These are phyloP conservation scores for Cyanoramphus novaezelandiae DNA, from an alignment of 2,113 vertebrate species.

Conservation along the genomic window DNA sequence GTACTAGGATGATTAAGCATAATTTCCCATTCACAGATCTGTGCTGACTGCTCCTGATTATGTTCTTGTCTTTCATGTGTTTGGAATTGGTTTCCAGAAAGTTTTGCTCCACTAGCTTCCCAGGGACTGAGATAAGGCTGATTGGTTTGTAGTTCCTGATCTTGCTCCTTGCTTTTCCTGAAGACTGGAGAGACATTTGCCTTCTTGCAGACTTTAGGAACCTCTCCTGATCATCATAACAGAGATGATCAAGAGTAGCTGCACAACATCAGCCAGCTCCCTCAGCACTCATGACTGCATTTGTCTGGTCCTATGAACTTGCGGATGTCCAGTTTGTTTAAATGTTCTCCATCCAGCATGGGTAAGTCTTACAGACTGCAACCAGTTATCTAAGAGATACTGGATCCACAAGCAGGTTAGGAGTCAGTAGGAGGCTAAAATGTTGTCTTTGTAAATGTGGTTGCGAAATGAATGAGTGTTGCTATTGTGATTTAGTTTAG, in stretches of 20 bases:
- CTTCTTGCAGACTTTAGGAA: not conserved
- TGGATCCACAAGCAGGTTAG: not conserved
- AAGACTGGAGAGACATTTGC: not conserved
- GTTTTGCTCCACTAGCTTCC: not conserved
- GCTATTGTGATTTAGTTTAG: conserved; percentile 14
- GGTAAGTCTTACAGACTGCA: not conserved
- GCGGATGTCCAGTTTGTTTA: not conserved
- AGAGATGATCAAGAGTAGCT: not conserved
- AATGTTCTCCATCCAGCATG: not conserved
- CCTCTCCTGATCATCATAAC: accelerated
- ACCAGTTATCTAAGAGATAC: not conserved
- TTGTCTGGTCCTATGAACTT: not conserved
- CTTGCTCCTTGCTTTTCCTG: not conserved
- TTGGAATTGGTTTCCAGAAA: not conserved
- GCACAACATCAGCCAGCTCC: not conserved
- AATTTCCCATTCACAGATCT: not conserved
- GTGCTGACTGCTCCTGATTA: not conserved
- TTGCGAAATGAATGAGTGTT: not conserved
- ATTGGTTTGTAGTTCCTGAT: not conserved
- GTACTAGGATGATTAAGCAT: not conserved
- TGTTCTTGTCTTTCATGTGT: not conserved
- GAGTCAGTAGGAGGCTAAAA: not conserved
- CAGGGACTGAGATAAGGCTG: not conserved
- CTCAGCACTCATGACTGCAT: not conserved
- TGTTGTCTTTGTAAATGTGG: not conserved